A percentile compares a stretch with the other conserved stretches of the same genome.
Conservation (phyloP, 2,113 vertebrate species). For the Falcunculus frontatus region DNA sequence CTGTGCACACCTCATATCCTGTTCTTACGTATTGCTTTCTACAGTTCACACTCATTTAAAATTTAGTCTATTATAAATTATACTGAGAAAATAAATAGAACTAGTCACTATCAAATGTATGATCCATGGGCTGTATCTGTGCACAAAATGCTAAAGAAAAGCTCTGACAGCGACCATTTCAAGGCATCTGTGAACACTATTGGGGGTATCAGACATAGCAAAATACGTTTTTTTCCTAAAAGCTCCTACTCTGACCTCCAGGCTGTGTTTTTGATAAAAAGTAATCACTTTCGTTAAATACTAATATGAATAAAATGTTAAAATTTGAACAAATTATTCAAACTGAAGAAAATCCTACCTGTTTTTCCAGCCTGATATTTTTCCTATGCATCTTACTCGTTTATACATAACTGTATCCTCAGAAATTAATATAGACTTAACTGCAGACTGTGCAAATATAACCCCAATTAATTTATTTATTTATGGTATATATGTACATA, state of each 20-base stretch:
- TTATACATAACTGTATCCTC: neutral
- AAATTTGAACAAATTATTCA: neutral
- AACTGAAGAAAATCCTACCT: neutral
- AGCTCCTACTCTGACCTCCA: neutral
- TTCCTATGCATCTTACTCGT: neutral
- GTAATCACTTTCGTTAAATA: rapidly evolving
- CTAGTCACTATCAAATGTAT: neutral
- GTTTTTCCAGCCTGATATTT: neutral
- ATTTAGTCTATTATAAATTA: neutral
- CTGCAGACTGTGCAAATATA: neutral
- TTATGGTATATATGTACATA: neutral
- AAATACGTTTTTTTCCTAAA: neutral
- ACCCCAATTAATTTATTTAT: neutral
- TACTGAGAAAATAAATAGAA: neutral
- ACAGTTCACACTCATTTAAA: neutral
- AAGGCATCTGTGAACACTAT: neutral
- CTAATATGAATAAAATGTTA: neutral
- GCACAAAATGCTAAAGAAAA: neutral
- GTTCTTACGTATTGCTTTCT: neutral
- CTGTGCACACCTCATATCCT: neutral
- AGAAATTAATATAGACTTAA: neutral
- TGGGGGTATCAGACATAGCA: neutral
- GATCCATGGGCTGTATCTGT: neutral
- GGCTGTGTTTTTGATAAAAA: neutral
- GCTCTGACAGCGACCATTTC: neutral